These are phyloP conservation scores for Thyatira batis DNA, from an alignment of 2,888 invertebrate genomes.

Conservation along the genomic window DNA sequence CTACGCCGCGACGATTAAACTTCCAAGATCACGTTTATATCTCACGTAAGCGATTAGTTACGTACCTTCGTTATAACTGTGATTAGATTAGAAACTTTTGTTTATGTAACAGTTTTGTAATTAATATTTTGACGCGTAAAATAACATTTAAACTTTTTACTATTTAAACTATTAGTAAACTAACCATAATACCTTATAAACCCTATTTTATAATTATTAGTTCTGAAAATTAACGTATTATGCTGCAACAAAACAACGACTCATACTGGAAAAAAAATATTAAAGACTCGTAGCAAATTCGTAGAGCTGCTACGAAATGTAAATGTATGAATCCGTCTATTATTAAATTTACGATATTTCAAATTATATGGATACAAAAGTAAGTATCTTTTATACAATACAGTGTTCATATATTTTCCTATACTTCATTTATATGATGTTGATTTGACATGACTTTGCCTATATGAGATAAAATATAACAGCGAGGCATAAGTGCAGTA, in stretches of 20 bases:
- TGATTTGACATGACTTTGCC: slow-evolving; percentile 13
- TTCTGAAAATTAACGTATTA: too few species aligned
- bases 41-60: slow-evolving; percentile 47
- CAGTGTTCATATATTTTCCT: too few species aligned
- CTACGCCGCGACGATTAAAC: slow-evolving; percentile 71
- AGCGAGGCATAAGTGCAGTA: slow-evolving; percentile 23
- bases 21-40: slow-evolving; percentile 64
- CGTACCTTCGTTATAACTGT: slow-evolving; percentile 40
- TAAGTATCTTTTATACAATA: too few species aligned
- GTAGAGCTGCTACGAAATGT: neutral
- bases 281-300: neutral
- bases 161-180: too few species aligned
- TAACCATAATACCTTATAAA: too few species aligned
- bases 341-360: too few species aligned
- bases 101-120: slow-evolving; percentile 34
- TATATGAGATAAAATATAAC: too few species aligned
- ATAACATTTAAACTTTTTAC: neutral
- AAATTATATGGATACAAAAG: too few species aligned
- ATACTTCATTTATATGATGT: too few species aligned
- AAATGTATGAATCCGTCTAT: neutral
- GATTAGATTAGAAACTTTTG: slow-evolving; percentile 58
- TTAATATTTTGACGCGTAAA: neutral
- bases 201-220: too few species aligned
- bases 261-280: neutral
- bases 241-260: too few species aligned